Base-by-base conservation (phyloP, 2,797 vertebrate species). In the Peromyscus aztecus region DNA sequence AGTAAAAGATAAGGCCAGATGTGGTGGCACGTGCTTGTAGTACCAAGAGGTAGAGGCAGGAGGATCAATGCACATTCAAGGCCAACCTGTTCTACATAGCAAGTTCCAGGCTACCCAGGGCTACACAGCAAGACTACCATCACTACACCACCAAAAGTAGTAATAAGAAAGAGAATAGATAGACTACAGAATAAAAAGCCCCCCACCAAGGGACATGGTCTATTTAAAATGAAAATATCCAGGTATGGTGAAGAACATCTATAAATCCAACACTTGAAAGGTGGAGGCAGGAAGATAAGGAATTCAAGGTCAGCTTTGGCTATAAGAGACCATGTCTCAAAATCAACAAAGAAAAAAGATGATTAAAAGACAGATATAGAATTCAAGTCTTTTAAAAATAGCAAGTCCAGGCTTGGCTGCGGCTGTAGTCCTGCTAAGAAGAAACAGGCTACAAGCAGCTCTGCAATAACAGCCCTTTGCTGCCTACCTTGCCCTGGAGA, bases 371-470 rank as follows among this genome's bases (percentile, higher is more conserved):
- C 21, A 93, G 63, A 94, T 90, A 89, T 9, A 95, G 75, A 86
- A 55, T 37, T 69, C n/a, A 91, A 91, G 37, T n/a, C 65, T 90
- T 57, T 89, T 61, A 88, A 89, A 85, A 77, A n/a, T 29, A 71
- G 52, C 59, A 94, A 59, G 52, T 84, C n/a, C 76, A 89, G 23
- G 85, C 43, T 0, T 90, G 37, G 76, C 69, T 85, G 69, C 17
- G 29, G 40, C 46, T 52, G n/a, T 88, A 63, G 19, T 40, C 24
- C 95, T 87, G 67, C 43, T n/a, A 69, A 4, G 40, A 57, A 91
- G 27, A 95, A 92, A 92, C 8, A 9, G 21, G 24, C 59, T 46
- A 40, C 46, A 83, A 59, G 57, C n/a, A 90, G 90, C 49, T 19
- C 37, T 57, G 65, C 6, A 40, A 93, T 63, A 73, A 81, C 5